Evolutionary conservation across 1,140 invertebrate species (phyloP), one percentile per base, ranked within the genome.

Genomic region (Drosophila rufa): DNA sequence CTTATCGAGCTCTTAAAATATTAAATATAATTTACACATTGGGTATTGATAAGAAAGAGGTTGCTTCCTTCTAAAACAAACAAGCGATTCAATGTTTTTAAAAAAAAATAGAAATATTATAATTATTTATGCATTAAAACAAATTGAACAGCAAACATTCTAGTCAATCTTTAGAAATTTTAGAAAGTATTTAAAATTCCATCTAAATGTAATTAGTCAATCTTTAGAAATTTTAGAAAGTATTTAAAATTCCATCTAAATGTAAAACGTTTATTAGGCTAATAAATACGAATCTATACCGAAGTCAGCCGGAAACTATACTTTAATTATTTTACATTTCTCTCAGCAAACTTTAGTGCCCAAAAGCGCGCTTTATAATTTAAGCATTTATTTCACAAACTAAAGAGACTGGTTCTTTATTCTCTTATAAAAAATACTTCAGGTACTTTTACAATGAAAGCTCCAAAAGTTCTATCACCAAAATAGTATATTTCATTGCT

Each of bases 401-500:
- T 6, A 36, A 36, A 36, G 15, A 42, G 40, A 42, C 40, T 42
- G 4, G 5, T 14, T n/a, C 2, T 6, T 7, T 7, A 38, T 22
- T 38, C 51, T 38, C 51, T 51, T 33, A n/a, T 25, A 33, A 60
- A 9, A 19, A 59, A 36, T 33, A 19, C 9, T 15, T n/a, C 11
- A n/a, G 2, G 8, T 33, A 33, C 22, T 25, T 30, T 30, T 30
- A 30, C 3, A 17, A 33, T 33, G 17, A 22, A 53, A 36, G 9
- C 33, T 38, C 22, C 8, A 4, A 19, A 11, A 9, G 7, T 38
- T 55, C 19, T 40, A 22, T 38, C 51, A 55, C 51, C 51, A 55
- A 55, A 38, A n/a, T 15, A 22, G 7, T 55, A 22, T 55, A 40
- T 55, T 55, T 55, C 17, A 38, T 55, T 55, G 51, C 33, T 55